A percentile compares a stretch with the other conserved stretches of the same genome.
phyloP scores from a whole-genome alignment of 2,797 vertebrate genomes.

The Trematomus bernacchii region DNA sequence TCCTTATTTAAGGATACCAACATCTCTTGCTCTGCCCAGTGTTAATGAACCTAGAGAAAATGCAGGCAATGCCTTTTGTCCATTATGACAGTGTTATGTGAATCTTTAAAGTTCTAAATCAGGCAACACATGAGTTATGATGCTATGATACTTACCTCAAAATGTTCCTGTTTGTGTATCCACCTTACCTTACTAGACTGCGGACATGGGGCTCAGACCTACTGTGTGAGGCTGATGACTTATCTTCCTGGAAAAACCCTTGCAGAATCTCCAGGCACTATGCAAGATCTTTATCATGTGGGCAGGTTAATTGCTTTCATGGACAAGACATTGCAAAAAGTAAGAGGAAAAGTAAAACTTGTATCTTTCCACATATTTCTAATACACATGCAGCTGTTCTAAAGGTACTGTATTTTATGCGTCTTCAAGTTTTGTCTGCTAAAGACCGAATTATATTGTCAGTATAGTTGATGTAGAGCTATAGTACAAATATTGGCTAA shows the following conservation, averaged over 20 bases:
- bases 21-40: neutral
- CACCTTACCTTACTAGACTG: slow-evolving; percentile 67
- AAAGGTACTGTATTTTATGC: neutral
- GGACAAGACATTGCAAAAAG: slow-evolving; percentile 85
- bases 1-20: neutral
- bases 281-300: slow-evolving; percentile 81
- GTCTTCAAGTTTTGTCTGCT: neutral
- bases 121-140: neutral
- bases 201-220: slow-evolving; percentile 70
- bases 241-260: slow-evolving; percentile 86
- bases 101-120: neutral
- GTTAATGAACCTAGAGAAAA: neutral
- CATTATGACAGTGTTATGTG: neutral
- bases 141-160: neutral
- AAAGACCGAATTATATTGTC: neutral
- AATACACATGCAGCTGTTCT: neutral
- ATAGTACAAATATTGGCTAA: neutral
- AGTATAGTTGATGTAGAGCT: neutral
- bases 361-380: neutral
- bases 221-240: slow-evolving; percentile 86
- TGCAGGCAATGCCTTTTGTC: neutral
- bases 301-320: slow-evolving; percentile 84
- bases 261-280: slow-evolving; percentile 68
- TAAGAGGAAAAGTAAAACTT: slow-evolving; percentile 49
- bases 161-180: neutral